Evolutionary conservation across 2,888 invertebrate species (phyloP).

Genomic region (Tuberolachnus salignus): DNA sequence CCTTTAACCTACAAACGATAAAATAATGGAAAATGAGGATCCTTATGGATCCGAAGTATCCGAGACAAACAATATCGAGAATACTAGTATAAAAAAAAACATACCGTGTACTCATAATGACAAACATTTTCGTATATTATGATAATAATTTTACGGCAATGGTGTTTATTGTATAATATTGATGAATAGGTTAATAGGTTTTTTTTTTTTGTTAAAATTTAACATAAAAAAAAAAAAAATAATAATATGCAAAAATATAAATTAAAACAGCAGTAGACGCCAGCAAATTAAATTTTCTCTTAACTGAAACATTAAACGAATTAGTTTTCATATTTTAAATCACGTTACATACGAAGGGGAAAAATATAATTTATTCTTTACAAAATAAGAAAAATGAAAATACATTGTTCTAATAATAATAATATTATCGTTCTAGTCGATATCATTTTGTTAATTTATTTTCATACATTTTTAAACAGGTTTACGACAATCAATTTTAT

Average conservation of each 20-base stretch:
- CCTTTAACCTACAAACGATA: conserved; percentile 18
- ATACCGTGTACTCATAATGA: neutral
- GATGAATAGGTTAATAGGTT: neutral
- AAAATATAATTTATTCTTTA: too few relatives aligned
- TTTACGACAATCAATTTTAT: too few relatives aligned
- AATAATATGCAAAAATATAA: neutral
- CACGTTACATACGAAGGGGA: neutral
- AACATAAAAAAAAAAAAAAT: neutral
- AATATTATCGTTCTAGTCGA: too few relatives aligned
- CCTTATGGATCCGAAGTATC: conserved; percentile 7
- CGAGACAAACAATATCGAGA: conserved; percentile 19
- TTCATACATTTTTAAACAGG: too few relatives aligned
- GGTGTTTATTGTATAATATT: neutral
- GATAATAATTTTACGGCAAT: neutral
- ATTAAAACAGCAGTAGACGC: too few relatives aligned
- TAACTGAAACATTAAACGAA: neutral
- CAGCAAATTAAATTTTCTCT: neutral
- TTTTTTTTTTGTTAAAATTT: neutral
- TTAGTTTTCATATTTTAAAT: conserved; percentile 3
- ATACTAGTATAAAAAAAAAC: conserved; percentile 32
- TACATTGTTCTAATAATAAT: too few relatives aligned
- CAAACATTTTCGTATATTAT: conserved; percentile 3
- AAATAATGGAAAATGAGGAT: conserved; percentile 42
- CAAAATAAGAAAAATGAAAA: too few relatives aligned
- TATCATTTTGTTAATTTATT: too few relatives aligned